phyloP scores from a whole-genome alignment of 2,113 vertebrate species.

The Peromyscus polionotus region DNA sequence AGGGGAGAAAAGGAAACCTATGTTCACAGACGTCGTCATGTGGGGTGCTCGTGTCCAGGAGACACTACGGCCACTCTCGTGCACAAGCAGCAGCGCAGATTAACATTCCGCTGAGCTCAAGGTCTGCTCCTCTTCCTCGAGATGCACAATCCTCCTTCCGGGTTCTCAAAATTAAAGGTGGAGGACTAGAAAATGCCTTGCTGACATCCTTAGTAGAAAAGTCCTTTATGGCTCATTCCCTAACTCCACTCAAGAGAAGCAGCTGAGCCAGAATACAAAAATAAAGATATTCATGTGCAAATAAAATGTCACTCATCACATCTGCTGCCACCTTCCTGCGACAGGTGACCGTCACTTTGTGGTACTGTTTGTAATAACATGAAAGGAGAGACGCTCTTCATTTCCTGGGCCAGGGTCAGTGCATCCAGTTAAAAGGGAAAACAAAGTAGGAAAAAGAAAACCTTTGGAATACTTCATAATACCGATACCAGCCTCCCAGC shows the following conservation, averaged over 20 bases:
- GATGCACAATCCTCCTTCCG: slow-evolving; percentile 59
- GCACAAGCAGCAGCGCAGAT: slow-evolving; percentile 80
- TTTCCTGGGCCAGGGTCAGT: slow-evolving; percentile 77
- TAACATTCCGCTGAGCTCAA: slow-evolving; percentile 60
- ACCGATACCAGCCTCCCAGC: slow-evolving; percentile 61
- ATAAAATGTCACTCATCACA: slow-evolving; percentile 77
- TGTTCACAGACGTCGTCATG: slow-evolving; percentile 77
- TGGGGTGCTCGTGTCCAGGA: slow-evolving; percentile 68
- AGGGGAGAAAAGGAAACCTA: slow-evolving; percentile 76
- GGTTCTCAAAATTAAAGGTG: slow-evolving; percentile 77
- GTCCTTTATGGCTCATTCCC: slow-evolving; percentile 73
- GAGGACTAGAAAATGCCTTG: slow-evolving; percentile 83
- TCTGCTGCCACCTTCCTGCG: slow-evolving; percentile 63
- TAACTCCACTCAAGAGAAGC: slow-evolving; percentile 77
- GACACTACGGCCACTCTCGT: slow-evolving; percentile 57
- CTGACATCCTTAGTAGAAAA: slow-evolving; percentile 75
- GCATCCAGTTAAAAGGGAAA: slow-evolving; percentile 64
- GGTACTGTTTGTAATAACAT: slow-evolving; percentile 64
- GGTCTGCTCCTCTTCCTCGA: slow-evolving; percentile 74
- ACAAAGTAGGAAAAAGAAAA: not conserved
- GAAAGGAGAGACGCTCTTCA: slow-evolving; percentile 70
- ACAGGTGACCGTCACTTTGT: slow-evolving; percentile 74
- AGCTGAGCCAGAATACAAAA: slow-evolving; percentile 81
- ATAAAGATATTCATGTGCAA: slow-evolving; percentile 83
- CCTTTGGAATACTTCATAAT: slow-evolving; percentile 61